These are phyloP conservation scores for Apus apus DNA, from an alignment of 2,113 vertebrate genomes.

Conservation along the genomic window DNA sequence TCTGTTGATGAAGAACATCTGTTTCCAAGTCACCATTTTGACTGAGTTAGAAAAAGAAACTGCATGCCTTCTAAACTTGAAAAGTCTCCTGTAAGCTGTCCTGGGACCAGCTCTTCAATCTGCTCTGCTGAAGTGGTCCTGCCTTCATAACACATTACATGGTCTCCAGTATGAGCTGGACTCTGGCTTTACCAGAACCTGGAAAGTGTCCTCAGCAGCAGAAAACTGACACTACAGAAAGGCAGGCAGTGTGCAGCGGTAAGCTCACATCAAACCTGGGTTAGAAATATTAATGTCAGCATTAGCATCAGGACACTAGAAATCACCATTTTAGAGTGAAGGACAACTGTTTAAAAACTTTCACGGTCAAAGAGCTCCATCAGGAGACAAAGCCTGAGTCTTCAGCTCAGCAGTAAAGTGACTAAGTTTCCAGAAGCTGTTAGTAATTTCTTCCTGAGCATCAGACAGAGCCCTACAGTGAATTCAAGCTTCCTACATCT, in stretches of 20 bases:
- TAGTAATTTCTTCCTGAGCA: neutral
- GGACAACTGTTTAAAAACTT: neutral
- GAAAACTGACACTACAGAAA: neutral
- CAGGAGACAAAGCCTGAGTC: neutral
- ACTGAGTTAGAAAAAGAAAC: neutral
- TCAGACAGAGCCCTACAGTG: neutral
- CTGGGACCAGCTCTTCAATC: neutral
- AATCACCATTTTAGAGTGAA: neutral
- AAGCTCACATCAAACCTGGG: neutral
- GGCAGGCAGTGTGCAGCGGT: neutral
- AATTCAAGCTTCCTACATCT: neutral
- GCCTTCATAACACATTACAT: neutral
- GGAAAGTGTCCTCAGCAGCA: neutral
- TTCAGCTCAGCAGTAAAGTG: neutral
- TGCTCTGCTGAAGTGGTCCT: neutral
- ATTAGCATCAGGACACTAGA: neutral
- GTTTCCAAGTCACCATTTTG: neutral
- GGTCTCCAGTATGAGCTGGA: neutral
- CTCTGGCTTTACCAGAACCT: neutral
- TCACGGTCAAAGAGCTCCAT: neutral
- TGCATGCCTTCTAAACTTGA: neutral
- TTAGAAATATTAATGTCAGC: neutral
- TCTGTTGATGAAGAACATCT: neutral
- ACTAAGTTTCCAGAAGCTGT: neutral
- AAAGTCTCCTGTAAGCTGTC: neutral